These are phyloP conservation scores for Rosalia funebris DNA, from an alignment of 2,888 invertebrate genomes.

Conservation along the genomic window DNA sequence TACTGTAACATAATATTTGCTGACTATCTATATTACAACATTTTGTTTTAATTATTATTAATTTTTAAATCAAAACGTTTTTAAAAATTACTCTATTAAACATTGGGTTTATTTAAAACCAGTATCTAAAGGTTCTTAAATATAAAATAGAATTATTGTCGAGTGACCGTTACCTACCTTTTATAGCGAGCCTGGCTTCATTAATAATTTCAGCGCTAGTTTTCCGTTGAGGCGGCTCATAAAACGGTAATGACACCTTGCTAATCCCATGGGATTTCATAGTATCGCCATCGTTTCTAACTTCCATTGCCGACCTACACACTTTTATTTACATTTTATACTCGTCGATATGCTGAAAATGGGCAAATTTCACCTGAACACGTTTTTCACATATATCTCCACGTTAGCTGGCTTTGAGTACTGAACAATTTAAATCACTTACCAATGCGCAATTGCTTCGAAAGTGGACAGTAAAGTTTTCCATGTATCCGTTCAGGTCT, in stretches of 20 bases:
- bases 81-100: too few species aligned
- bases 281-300: slow-evolving; percentile 37
- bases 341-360: neutral
- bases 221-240: slow-evolving; percentile 72
- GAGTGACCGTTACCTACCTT: too few species aligned
- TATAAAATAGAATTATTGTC: too few species aligned
- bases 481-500: slow-evolving; percentile 10
- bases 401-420: slow-evolving; percentile 1
- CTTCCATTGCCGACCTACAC: slow-evolving; percentile 38
- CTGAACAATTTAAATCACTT: too few species aligned
- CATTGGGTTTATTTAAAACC: too few species aligned
- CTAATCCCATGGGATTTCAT: slow-evolving; percentile 47
- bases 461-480: neutral
- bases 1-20: too few species aligned
- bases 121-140: too few species aligned
- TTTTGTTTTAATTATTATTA: too few species aligned
- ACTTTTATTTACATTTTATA: slow-evolving; percentile 15
- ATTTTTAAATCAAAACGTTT: too few species aligned
- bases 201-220: slow-evolving; percentile 85
- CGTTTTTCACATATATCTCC: neutral
- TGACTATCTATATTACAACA: too few species aligned
- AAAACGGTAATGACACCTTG: slow-evolving; percentile 67
- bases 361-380: neutral
- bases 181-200: slow-evolving; percentile 75
- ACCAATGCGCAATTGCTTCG: slow-evolving; percentile 13